Conservation (phyloP, 2,888 invertebrate genomes). For the Trissolcus japonicus region DNA sequence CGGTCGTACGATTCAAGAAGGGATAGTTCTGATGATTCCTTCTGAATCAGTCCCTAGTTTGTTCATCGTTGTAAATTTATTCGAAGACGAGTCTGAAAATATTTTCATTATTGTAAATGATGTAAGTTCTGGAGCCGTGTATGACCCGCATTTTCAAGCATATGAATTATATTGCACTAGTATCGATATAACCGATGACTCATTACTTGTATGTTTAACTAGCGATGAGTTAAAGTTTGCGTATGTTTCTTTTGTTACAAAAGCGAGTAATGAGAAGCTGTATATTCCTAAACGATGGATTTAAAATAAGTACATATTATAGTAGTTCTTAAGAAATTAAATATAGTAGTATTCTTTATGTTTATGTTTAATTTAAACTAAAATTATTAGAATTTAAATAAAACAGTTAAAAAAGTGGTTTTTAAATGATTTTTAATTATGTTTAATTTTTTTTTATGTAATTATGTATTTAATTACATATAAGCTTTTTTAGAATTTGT, state of each 20-base stretch:
- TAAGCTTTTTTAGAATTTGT: too few species aligned
- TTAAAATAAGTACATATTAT: too few species aligned
- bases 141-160: conserved; percentile 36
- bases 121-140: conserved; percentile 16
- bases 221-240: background rate
- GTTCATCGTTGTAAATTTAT: conserved; percentile 26
- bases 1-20: conserved; percentile 14
- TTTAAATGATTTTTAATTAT: too few species aligned
- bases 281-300: background rate
- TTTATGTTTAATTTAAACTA: too few species aligned
- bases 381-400: too few species aligned
- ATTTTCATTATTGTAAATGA: conserved; percentile 21
- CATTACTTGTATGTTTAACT: background rate
- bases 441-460: too few species aligned
- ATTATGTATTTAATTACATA: too few species aligned
- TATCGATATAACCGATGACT: background rate
- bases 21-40: conserved; percentile 32
- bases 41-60: conserved; percentile 24
- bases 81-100: conserved; percentile 13
- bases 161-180: background rate
- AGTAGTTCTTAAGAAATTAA: too few species aligned
- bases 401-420: too few species aligned
- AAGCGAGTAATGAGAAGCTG: background rate
- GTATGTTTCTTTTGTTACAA: too few species aligned
- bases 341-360: too few species aligned